phyloP scores from a whole-genome alignment of 2,113 vertebrate genomes.

The Saimiri boliviensis region DNA sequence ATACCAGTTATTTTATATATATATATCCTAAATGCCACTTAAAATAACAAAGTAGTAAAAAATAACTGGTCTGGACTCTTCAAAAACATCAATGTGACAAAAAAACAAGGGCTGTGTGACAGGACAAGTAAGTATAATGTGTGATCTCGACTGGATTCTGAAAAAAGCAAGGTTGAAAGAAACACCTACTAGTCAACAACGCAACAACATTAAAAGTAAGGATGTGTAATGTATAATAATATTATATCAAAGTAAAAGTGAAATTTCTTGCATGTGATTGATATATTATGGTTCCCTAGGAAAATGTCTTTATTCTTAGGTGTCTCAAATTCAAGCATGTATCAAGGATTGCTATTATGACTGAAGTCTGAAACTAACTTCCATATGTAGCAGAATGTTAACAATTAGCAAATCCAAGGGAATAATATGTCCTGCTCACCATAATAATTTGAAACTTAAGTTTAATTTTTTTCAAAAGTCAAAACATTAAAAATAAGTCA shows the following conservation, averaged over 20 bases:
- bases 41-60: neutral
- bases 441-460: neutral
- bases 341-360: neutral
- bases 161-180: neutral
- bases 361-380: neutral
- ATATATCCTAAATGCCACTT: neutral
- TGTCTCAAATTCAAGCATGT: neutral
- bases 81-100: neutral
- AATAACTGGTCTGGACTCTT: neutral
- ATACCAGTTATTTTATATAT: neutral
- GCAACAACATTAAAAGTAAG: neutral
- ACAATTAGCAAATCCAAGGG: neutral
- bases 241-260: neutral
- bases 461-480: neutral
- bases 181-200: neutral
- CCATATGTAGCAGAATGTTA: neutral
- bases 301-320: neutral
- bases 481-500: slow-evolving; percentile 23
- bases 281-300: neutral
- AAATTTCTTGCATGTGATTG: neutral
- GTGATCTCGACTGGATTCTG: neutral
- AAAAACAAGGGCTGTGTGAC: neutral
- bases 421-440: neutral
- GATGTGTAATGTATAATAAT: neutral
- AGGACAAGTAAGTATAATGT: neutral